Base-by-base conservation (phyloP, 2,113 vertebrate species). In the Agelaius phoeniceus region DNA sequence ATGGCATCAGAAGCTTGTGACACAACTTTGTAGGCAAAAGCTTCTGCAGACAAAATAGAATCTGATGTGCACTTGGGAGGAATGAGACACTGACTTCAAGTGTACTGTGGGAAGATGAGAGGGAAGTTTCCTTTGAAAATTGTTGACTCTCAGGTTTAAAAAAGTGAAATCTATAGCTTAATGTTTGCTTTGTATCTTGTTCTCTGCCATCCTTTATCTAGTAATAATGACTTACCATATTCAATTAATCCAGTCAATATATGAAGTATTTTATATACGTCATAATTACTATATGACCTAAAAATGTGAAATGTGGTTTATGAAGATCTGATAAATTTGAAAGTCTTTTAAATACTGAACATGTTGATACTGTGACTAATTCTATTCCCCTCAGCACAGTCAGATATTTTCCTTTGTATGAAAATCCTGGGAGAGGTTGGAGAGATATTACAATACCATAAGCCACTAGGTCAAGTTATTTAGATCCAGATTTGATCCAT, bases 261-360 rank as follows among this genome's bases (percentile, higher is more conserved):
- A 63, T 92, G 75, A 74, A 96, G 35, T 95, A 90, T 94, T 93
- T 62, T 69, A 51, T 84, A 57, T 89, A 96, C 49, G 35, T 95
- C 75, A 52, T 75, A 96, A 88, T 97, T 97, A 90, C 74, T 82
- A 85, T 93, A 93, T 91, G 66, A 94, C 76, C 90, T 96, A 95
- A 97, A 96, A 95, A 97, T 96, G 81, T 89, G 87, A 93, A 87
- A 73, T 97, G 81, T 91, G 87, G 84, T 97, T 97, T 97, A 84
- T 95, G 87, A 97, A 93, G 96, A 94, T 79, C 27, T 97, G 93
- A 93, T 94, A 95, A 96, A 96, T 94, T 86, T 94, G 88, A 87
- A 97, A 92, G 73, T 90, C 82, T 93, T 88, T 96, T 49, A 84
- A 96, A 92, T 90, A 80, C 88, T 82, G 49, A 72, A 44, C 27